Evolutionary conservation across 2,888 invertebrate genomes (phyloP).

Genomic region (Nemoura dubitans): DNA sequence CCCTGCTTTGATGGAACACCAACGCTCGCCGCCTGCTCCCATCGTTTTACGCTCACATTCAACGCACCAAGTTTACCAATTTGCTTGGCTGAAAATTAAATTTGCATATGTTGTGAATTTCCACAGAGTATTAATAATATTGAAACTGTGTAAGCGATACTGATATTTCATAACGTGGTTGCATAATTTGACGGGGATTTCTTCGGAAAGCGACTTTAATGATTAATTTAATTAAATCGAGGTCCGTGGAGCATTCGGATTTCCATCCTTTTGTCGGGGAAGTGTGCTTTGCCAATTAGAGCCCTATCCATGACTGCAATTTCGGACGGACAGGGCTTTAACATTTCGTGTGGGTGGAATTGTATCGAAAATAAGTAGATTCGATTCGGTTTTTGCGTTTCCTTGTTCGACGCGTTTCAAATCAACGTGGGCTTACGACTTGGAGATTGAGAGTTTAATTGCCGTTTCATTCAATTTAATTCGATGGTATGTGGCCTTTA

Average conservation of each 20-base stretch:
- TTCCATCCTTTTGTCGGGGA: background rate
- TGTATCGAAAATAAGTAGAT: background rate
- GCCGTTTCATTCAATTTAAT: background rate
- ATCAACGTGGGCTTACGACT: background rate
- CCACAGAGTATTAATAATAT: slow-evolving; percentile 3
- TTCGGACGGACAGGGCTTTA: background rate
- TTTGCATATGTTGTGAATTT: background rate
- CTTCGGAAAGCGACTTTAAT: background rate
- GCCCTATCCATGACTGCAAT: background rate
- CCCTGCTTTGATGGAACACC: background rate
- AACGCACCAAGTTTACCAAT: background rate
- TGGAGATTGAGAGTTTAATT: background rate
- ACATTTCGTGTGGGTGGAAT: background rate
- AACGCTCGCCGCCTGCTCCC: background rate
- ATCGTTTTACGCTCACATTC: background rate
- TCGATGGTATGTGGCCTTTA: background rate
- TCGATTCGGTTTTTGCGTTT: background rate
- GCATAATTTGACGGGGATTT: background rate
- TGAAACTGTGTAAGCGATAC: background rate
- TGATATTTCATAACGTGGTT: background rate
- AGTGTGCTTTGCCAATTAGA: background rate
- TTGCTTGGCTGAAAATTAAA: background rate
- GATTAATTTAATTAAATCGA: background rate
- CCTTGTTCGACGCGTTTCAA: background rate
- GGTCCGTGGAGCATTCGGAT: background rate